Evolutionary conservation across 2,888 invertebrate species (phyloP), one percentile per base, ranked within the genome.

Genomic region (Cheilosia scutellata): DNA sequence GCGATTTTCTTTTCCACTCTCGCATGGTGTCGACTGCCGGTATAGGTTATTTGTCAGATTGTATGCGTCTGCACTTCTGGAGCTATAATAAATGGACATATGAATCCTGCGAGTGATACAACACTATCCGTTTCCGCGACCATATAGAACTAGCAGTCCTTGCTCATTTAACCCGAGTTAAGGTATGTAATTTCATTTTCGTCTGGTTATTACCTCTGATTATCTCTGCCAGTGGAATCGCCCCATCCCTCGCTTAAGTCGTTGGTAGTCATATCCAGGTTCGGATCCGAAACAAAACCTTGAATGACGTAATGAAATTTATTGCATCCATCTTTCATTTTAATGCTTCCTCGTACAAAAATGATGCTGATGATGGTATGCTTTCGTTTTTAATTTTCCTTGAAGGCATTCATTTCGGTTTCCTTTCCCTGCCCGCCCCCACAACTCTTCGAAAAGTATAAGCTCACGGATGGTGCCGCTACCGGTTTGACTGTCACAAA

Each of bases 301-400:
- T 57, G 74, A 74, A 75, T 71, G 84, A 84, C 70, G 80, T 82
- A 55, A 82, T 68, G 77, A 77, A 86, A 86, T 86, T 82, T 86
- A 86, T 86, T 82, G 76, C 57, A 60, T 68, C 9, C 82, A 86
- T 86, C 86, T 77, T 76, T 86, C 86, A 86, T 72, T 76, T 86
- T 86, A 86, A 86, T 82, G 76, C 63, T 62, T 51, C 63, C 57
- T 77, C 55, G 40, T 77, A 77, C 63, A 82, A 57, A 75, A 77
- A 63, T 66, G 60, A 75, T 70, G 63, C 82, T 75, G 82, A 82
- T 82, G 86, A 71, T 72, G 72, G 76, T 76, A 42, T 25, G 84
- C 75, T 80, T 71, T 82, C 76, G 62, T 77, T 86, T 82, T 86
- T 86, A 82, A 86, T 86, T 86, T 86, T 68, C 82, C 86, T 86